These are phyloP conservation scores for Scylla paramamosain DNA, from an alignment of 1,140 invertebrate species.

Conservation along the genomic window DNA sequence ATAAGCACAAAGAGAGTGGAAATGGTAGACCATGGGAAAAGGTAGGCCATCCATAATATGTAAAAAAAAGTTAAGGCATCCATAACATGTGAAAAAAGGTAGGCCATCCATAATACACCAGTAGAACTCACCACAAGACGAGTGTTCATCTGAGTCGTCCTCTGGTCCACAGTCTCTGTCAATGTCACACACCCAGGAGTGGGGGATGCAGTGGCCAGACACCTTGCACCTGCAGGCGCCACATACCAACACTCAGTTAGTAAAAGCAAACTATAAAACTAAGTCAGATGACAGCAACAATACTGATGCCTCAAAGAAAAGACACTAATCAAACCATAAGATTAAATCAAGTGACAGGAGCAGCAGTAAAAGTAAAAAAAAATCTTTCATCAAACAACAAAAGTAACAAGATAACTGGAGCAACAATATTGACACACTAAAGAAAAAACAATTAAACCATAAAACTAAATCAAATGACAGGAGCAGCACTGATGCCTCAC, in stretches of 20 bases:
- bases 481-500: neutral
- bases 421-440: no score
- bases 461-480: no score
- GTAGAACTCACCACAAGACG: conserved; percentile 62
- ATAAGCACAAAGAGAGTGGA: neutral
- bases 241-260: neutral
- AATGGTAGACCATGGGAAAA: neutral
- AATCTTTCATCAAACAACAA: no score
- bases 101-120: neutral
- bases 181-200: conserved; percentile 78
- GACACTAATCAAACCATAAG: neutral
- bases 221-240: conserved; percentile 51
- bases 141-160: conserved; percentile 79
- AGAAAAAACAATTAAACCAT: no score
- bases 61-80: neutral
- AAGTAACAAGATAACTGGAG: no score
- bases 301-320: neutral
- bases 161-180: conserved; percentile 78
- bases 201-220: conserved; percentile 82
- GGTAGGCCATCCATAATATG: neutral
- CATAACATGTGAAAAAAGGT: no score
- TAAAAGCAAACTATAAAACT: no score
- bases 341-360: no score
- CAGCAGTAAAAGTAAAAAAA: no score
- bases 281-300: neutral